Conservation (phyloP, 1,140 invertebrate genomes). For the Sweltsa coloradensis region DNA sequence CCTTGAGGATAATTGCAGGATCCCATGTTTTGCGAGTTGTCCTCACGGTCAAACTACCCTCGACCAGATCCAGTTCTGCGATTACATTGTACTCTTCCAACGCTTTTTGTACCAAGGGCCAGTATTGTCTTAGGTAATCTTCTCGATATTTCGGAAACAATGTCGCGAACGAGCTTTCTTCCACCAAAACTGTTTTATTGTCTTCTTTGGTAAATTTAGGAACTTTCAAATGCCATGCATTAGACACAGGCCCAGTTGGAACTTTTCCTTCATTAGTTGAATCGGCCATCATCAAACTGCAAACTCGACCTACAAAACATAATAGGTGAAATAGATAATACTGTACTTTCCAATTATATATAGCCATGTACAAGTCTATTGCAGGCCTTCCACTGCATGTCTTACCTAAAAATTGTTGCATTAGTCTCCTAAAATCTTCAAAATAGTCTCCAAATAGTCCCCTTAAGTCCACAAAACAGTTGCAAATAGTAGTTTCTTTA, state of each 20-base stretch:
- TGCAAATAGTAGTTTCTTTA: no score
- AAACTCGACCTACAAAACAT: no score
- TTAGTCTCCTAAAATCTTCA: no score
- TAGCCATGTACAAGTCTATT: no score
- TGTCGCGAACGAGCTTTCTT: constrained; percentile 68
- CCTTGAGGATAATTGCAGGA: constrained; percentile 95
- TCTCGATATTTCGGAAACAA: constrained; percentile 90
- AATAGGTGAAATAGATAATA: no score
- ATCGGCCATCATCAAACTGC: no score
- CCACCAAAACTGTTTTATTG: constrained; percentile 71
- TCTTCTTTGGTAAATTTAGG: constrained; percentile 82
- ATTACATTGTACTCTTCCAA: constrained; percentile 66
- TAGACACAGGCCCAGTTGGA: constrained; percentile 46
- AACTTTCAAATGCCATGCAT: constrained; percentile 83
- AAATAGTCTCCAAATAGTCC: no score
- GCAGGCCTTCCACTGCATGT: no score
- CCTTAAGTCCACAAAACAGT: no score
- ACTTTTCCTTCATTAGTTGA: no score
- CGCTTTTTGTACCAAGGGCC: constrained; percentile 85
- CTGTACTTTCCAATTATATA: no score
- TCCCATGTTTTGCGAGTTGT: constrained; percentile 98
- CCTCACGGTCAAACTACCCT: constrained; percentile 89
- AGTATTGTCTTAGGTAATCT: constrained; percentile 90
- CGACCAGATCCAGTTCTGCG: constrained; percentile 86
- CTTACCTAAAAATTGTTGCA: no score